Conservation (phyloP, 2,797 vertebrate species). For the Cyprinodon diabolis region DNA sequence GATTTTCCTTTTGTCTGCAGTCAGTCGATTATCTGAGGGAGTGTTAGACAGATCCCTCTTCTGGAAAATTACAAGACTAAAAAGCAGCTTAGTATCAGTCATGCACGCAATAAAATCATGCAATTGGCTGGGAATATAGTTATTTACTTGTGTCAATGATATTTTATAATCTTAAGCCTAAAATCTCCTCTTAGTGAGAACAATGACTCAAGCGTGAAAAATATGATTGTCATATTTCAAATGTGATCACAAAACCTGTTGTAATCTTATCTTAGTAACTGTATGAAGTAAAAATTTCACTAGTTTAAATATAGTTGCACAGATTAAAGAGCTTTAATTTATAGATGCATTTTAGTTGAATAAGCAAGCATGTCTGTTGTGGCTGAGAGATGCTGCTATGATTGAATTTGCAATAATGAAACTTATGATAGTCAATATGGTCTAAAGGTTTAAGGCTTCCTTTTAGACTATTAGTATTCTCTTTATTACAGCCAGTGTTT, state of each 20-base stretch:
- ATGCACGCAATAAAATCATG: constrained; percentile 44
- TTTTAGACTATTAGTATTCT: constrained; percentile 52
- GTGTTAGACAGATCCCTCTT: constrained; percentile 46
- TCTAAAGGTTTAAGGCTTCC: constrained; percentile 31
- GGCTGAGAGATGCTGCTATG: constrained; percentile 44
- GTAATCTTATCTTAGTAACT: constrained; percentile 49
- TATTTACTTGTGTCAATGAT: constrained; percentile 54
- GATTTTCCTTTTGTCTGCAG: constrained; percentile 51
- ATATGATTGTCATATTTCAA: constrained; percentile 35
- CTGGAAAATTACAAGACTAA: constrained; percentile 46
- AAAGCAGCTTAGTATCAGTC: constrained; percentile 56
- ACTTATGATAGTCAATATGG: constrained; percentile 47
- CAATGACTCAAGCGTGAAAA: constrained; percentile 28
- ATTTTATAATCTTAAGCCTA: constrained; percentile 41
- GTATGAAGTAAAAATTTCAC: constrained; percentile 53
- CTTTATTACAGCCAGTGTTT: constrained; percentile 47
- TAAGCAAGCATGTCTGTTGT: constrained; percentile 67
- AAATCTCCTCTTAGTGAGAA: constrained; percentile 29
- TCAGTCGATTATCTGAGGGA: constrained; percentile 56
- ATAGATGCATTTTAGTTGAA: constrained; percentile 39
- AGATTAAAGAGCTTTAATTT: constrained; percentile 49
- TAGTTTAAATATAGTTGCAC: constrained; percentile 50
- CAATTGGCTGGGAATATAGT: constrained; percentile 37
- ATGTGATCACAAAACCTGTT: constrained; percentile 35
- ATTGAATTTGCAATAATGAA: constrained; percentile 43